A percentile compares a stretch with the other conserved stretches of the same genome.
Conservation (phyloP, 2,797 vertebrate genomes). For the Semaprochilodus insignis region DNA sequence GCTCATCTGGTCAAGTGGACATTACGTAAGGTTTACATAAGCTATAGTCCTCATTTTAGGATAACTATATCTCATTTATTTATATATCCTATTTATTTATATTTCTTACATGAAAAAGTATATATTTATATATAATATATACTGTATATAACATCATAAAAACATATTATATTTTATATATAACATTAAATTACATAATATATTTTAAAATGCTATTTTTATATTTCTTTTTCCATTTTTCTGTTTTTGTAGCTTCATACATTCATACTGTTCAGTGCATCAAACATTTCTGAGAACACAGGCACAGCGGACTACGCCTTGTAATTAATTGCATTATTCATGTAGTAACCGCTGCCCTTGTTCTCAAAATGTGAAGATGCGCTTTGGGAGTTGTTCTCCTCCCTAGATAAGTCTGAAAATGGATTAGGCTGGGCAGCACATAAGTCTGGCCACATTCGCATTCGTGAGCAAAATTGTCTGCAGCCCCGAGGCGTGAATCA, state of each 20-base stretch:
- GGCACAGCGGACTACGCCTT: not conserved
- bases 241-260: too few relatives aligned
- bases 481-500: conserved; percentile 22
- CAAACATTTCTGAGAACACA: not conserved
- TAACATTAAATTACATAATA: too few relatives aligned
- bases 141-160: too few relatives aligned
- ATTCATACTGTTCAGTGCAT: too few relatives aligned
- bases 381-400: not conserved
- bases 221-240: too few relatives aligned
- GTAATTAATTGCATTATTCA: not conserved
- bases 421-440: not conserved
- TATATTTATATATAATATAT: too few relatives aligned
- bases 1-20: not conserved
- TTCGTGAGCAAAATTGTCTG: conserved; percentile 13
- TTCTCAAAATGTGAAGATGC: not conserved
- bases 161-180: too few relatives aligned
- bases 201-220: too few relatives aligned
- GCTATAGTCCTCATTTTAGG: not conserved
- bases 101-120: too few relatives aligned
- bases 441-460: not conserved
- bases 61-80: too few relatives aligned
- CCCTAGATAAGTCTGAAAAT: not conserved
- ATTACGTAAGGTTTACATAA: conserved; percentile 56
- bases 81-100: too few relatives aligned
- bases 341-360: not conserved